Base-by-base conservation (phyloP, 2,888 invertebrate species). In the Tryphoninae sp. region DNA sequence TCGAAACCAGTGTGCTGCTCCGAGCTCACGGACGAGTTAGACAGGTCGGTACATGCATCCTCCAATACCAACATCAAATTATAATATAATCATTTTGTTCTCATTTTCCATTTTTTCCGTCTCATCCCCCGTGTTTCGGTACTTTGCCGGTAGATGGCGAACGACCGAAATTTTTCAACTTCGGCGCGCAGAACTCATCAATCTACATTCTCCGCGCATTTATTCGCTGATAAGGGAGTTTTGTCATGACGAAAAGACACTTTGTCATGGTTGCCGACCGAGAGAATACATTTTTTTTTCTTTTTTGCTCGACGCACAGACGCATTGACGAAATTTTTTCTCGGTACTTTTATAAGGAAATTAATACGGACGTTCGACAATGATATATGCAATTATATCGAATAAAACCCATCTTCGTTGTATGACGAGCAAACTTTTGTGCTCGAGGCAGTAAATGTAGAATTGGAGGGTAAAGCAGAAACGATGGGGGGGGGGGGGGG, bases 61-160 rank as follows among this genome's bases (percentile, higher is more conserved):
- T 71, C 40, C 13, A 53, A 64, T 74, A 40, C 42, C 22, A 42
- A 64, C 53, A 22, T 19, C 59, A 9, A 13, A n/a, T 42, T 42
- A 58, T 26, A 33, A 16, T 55, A 22, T 69, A 42, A 2, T 58
- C 53, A 19, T 58, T 40, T 13, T 55, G 26, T 55, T 33, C 26
- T 22, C 42, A 22, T 11, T 58, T 58, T 42, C 13, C n/a, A 23
- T 45, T 49, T 45, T 59, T 40, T 40, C 23, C 45, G 55, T 58
- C 58, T 65, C 40, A 22, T 8, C 16, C 23, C 19, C 49, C 22
- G 6, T 23, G 13, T 22, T 2, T 1, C 62, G 40, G 7, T 9
- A 68, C 40, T 68, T 68, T 8, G 9, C 68, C 79, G 45, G 45
- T 62, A 79, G 79, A 74, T 74, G 79, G 79, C 74, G 61, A 64